A percentile compares a stretch with the other conserved stretches of the same genome.
Conservation (phyloP, 64 coral and sea anemone genomes). For the Stichodactyla helianthus region DNA sequence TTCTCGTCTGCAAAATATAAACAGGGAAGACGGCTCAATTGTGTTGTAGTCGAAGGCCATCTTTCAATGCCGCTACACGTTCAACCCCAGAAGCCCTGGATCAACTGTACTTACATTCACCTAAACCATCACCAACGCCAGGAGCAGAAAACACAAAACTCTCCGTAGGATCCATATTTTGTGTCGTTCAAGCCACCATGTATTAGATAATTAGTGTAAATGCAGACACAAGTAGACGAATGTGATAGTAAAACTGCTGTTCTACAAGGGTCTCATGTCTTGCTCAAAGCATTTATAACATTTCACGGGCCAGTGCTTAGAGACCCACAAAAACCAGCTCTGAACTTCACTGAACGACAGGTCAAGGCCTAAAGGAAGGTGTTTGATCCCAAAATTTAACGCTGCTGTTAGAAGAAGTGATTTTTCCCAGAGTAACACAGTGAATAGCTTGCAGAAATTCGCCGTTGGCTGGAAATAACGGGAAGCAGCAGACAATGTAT, state of each 20-base stretch:
- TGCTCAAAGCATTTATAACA: neutral
- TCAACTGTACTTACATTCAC: conserved; percentile 19
- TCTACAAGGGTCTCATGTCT: neutral
- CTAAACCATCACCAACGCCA: neutral
- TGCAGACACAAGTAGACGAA: neutral
- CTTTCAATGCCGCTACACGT: neutral
- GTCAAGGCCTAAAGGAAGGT: neutral
- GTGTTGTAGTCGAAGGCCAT: neutral
- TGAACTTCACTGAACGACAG: neutral
- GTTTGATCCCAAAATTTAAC: neutral
- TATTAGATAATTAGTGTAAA: neutral
- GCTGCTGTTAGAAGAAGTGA: neutral
- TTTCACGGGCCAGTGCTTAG: neutral
- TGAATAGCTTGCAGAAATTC: neutral
- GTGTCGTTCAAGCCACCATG: conserved; percentile 16
- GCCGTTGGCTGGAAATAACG: conserved; percentile 15
- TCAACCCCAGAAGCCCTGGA: neutral
- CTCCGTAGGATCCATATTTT: conserved; percentile 25
- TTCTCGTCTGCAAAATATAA: conserved; percentile 37
- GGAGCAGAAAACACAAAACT: conserved; percentile 11
- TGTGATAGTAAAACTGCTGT: neutral
- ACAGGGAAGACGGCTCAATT: neutral
- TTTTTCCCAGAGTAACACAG: neutral
- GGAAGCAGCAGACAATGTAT: conserved; percentile 25
- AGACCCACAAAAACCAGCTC: neutral